Conservation (phyloP, 2,888 invertebrate species). For the Drosophila peninsularis region DNA sequence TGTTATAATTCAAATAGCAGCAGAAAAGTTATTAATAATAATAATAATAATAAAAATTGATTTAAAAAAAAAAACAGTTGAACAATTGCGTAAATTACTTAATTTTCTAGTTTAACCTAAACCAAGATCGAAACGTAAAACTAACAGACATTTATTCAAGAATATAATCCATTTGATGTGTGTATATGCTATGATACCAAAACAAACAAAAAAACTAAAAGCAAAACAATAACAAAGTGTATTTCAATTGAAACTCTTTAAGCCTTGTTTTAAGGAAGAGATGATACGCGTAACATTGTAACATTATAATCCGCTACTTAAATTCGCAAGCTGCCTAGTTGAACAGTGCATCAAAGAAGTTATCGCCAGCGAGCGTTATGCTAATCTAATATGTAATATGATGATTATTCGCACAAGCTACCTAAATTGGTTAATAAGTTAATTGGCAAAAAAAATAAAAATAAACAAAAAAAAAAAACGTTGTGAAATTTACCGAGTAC, state of each 20-base stretch:
- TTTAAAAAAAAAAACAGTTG: constrained; percentile 23
- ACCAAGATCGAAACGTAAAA: not conserved
- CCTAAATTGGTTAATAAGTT: constrained; percentile 69
- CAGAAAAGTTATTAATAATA: constrained; percentile 64
- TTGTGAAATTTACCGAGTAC: constrained; percentile 58
- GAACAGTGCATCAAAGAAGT: constrained; percentile 8
- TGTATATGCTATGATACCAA: constrained; percentile 17
- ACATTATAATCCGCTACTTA: constrained; percentile 35
- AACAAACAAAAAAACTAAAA: constrained; percentile 3
- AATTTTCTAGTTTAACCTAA: constrained; percentile 48
- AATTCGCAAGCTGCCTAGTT: constrained; percentile 34
- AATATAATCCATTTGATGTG: constrained; percentile 27
- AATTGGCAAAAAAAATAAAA: constrained; percentile 54
- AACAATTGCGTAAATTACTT: constrained; percentile 62
- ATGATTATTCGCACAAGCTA: constrained; percentile 72
- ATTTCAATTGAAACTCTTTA: constrained; percentile 22
- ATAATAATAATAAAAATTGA: constrained; percentile 58
- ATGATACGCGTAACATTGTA: constrained; percentile 7
- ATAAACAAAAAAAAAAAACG: constrained; percentile 26
- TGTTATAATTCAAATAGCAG: constrained; percentile 71
- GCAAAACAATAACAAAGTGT: constrained; percentile 23
- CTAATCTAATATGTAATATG: constrained; percentile 49
- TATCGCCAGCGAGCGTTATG: constrained; percentile 24
- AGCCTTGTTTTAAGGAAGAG: constrained; percentile 40
- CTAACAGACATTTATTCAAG: constrained; percentile 10